phyloP scores from a whole-genome alignment of 2,888 invertebrate genomes.

The Acrobasis repandana region DNA sequence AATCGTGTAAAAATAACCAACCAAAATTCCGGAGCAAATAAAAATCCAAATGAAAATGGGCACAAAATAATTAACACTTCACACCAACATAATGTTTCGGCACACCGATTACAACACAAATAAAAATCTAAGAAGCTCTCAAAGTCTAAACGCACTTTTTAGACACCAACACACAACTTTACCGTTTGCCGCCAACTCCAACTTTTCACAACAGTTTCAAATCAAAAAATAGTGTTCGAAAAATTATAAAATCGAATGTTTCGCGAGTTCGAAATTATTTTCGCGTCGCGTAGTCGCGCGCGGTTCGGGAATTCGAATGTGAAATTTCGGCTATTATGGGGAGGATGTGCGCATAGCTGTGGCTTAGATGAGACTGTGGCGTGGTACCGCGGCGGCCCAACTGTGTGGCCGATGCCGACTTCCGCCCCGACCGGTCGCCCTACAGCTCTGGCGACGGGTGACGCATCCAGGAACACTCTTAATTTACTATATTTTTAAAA shows the following conservation, averaged over 20 bases:
- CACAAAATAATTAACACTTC: conserved; percentile 79
- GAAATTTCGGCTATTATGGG: conserved; percentile 76
- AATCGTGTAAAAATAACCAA: conserved; percentile 67
- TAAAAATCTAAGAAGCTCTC: conserved; percentile 65
- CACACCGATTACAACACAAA: conserved; percentile 66
- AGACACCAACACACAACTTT: conserved; percentile 76
- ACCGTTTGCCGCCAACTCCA: conserved; percentile 76
- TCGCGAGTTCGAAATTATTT: conserved; percentile 56
- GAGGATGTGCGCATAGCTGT: conserved; percentile 81
- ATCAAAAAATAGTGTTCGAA: conserved; percentile 38
- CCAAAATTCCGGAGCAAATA: conserved; percentile 75
- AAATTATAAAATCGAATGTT: conserved; percentile 41
- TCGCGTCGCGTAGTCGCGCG: conserved; percentile 69
- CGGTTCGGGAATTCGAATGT: conserved; percentile 60
- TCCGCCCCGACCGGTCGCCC: conserved; percentile 82
- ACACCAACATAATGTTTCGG: conserved; percentile 69
- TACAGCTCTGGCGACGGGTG: conserved; percentile 72
- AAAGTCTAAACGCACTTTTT: conserved; percentile 68
- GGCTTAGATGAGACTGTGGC: conserved; percentile 82
- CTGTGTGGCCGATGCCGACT: conserved; percentile 74
- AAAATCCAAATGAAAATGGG: conserved; percentile 78
- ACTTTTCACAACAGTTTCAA: conserved; percentile 51
- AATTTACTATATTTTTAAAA: conserved; percentile 62
- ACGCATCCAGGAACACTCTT: conserved; percentile 75
- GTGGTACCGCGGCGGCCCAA: conserved; percentile 69